phyloP scores from a whole-genome alignment of 2,113 vertebrate species.

The Ictalurus furcatus region DNA sequence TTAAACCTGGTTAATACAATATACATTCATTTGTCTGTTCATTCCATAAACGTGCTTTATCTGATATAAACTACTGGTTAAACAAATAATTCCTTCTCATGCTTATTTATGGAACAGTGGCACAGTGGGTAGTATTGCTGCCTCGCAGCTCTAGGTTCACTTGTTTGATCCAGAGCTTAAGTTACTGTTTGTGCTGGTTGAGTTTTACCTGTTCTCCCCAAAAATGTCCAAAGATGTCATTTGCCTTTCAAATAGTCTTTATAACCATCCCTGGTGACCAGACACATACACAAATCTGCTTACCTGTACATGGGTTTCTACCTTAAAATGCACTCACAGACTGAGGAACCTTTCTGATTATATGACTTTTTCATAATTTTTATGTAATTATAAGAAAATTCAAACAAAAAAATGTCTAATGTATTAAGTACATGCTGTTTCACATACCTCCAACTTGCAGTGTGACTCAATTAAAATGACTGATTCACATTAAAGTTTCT shows the following conservation, averaged over 20 bases:
- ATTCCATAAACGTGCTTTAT: slow-evolving; percentile 4
- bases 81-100: neutral
- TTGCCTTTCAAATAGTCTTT: neutral
- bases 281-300: neutral
- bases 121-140: neutral
- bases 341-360: neutral
- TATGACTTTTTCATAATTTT: neutral
- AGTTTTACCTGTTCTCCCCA: neutral
- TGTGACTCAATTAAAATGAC: slow-evolving; percentile 64
- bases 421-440: slow-evolving; percentile 5
- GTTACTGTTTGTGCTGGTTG: neutral
- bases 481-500: slow-evolving; percentile 63
- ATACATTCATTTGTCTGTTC: neutral
- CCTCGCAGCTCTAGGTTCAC: neutral
- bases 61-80: neutral
- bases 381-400: neutral
- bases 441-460: slow-evolving; percentile 43
- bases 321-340: neutral
- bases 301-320: neutral
- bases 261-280: too few relatives aligned
- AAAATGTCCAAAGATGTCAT: neutral
- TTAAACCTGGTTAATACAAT: neutral
- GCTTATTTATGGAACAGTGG: neutral
- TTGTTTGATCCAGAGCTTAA: neutral
- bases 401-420: neutral